Conservation (phyloP, 2,888 invertebrate species). For the Laspeyria flexula region DNA sequence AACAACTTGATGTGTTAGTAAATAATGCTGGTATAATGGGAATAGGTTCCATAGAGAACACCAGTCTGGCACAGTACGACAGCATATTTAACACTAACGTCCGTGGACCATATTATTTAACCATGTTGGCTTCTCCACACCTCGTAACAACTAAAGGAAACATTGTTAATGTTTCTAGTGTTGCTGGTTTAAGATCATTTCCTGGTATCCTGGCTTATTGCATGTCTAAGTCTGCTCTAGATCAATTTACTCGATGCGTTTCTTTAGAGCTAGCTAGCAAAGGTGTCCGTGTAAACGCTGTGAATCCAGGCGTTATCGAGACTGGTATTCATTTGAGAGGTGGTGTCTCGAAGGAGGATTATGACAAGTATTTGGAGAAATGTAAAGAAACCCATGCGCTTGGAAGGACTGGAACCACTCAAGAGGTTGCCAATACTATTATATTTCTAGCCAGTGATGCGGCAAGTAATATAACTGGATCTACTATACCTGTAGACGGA, state of each 20-base stretch:
- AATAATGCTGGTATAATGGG: slow-evolving; percentile 94
- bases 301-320: slow-evolving; percentile 94
- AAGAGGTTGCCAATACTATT: slow-evolving; percentile 95
- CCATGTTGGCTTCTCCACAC: slow-evolving; percentile 92
- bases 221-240: slow-evolving; percentile 95
- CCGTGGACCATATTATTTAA: slow-evolving; percentile 89
- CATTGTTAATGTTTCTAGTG: slow-evolving; percentile 96
- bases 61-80: slow-evolving; percentile 92
- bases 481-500: slow-evolving; percentile 93
- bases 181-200: slow-evolving; percentile 93
- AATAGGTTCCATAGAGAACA: slow-evolving; percentile 91
- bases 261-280: slow-evolving; percentile 92
- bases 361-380: slow-evolving; percentile 92
- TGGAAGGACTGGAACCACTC: slow-evolving; percentile 91
- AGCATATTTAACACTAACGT: slow-evolving; percentile 93
- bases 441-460: slow-evolving; percentile 94
- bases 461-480: slow-evolving; percentile 94
- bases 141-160: slow-evolving; percentile 91
- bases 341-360: slow-evolving; percentile 91
- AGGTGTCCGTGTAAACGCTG: slow-evolving; percentile 93
- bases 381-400: slow-evolving; percentile 94
- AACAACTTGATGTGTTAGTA: slow-evolving; percentile 89
- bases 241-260: slow-evolving; percentile 95
- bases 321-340: slow-evolving; percentile 87
- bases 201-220: slow-evolving; percentile 93